These are phyloP conservation scores for Rugalucina vietnamica DNA, from an alignment of 2,888 invertebrate species.

Conservation along the genomic window DNA sequence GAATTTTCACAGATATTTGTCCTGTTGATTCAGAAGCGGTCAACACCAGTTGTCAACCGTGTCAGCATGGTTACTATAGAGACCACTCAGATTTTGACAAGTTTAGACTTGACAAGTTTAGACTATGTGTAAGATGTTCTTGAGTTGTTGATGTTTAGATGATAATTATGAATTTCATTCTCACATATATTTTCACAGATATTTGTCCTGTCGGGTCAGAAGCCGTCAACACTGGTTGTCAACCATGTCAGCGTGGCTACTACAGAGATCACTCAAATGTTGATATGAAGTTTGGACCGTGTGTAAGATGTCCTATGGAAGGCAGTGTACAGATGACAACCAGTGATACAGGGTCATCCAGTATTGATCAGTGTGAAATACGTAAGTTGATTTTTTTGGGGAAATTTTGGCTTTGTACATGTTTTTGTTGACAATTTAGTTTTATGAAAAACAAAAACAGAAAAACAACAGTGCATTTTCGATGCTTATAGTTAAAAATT, in stretches of 20 bases:
- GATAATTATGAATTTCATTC: no score
- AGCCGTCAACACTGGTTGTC: neutral
- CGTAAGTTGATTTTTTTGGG: no score
- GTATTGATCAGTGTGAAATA: neutral
- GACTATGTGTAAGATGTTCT: conserved; percentile 34
- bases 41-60: neutral
- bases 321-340: conserved; percentile 17
- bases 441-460: no score
- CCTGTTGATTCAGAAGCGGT: conserved; percentile 7
- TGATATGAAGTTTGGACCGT: conserved; percentile 24
- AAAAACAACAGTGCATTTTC: no score
- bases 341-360: conserved; percentile 32
- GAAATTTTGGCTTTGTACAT: no score
- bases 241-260: neutral
- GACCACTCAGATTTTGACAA: conserved; percentile 10
- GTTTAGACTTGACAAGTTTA: no score
- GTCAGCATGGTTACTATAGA: conserved; percentile 8
- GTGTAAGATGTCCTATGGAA: conserved; percentile 37
- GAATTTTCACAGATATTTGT: conserved; percentile 20
- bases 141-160: neutral
- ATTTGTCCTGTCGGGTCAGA: conserved; percentile 20
- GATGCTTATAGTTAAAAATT: no score
- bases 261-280: conserved; percentile 17
- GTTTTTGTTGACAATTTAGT: no score
- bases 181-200: no score